phyloP scores from a whole-genome alignment of 1,140 invertebrate genomes.

The Macrotrachela quadricornifera region DNA sequence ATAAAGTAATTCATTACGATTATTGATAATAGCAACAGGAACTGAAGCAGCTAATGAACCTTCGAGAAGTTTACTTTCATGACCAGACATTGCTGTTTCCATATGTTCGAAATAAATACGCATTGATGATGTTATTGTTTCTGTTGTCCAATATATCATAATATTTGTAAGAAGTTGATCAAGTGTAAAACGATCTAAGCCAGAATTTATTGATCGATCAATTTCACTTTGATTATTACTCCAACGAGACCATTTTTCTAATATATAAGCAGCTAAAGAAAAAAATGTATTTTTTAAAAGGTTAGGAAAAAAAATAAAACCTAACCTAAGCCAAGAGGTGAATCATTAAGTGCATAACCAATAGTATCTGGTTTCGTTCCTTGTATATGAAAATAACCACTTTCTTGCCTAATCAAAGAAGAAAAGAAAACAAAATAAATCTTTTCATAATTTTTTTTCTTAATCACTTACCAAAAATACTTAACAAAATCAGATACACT shows the following conservation, averaged over 20 bases:
- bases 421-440: conserved; percentile 36
- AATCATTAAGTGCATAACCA: conserved; percentile 25
- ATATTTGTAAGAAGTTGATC: conserved; percentile 63
- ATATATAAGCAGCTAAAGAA: conserved; percentile 44
- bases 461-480: conserved; percentile 43
- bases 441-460: conserved; percentile 27
- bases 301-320: no score
- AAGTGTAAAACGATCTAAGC: conserved; percentile 33
- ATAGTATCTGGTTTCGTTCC: conserved; percentile 71
- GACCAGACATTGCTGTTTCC: neutral
- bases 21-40: conserved; percentile 24
- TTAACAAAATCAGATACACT: conserved; percentile 7
- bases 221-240: conserved; percentile 36
- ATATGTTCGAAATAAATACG: conserved; percentile 50
- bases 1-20: conserved; percentile 21
- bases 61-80: conserved; percentile 16
- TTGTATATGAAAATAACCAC: conserved; percentile 60
- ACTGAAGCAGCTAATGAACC: conserved; percentile 17
- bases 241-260: conserved; percentile 61
- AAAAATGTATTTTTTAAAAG: no score
- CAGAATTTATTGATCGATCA: conserved; percentile 43
- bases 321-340: conserved; percentile 41
- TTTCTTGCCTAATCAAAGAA: conserved; percentile 41
- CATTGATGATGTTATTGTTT: conserved; percentile 49
- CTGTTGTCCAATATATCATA: conserved; percentile 63